Evolutionary conservation across 2,888 invertebrate genomes (phyloP), one percentile per base, ranked within the genome.

Genomic region (Watsonalla binaria): DNA sequence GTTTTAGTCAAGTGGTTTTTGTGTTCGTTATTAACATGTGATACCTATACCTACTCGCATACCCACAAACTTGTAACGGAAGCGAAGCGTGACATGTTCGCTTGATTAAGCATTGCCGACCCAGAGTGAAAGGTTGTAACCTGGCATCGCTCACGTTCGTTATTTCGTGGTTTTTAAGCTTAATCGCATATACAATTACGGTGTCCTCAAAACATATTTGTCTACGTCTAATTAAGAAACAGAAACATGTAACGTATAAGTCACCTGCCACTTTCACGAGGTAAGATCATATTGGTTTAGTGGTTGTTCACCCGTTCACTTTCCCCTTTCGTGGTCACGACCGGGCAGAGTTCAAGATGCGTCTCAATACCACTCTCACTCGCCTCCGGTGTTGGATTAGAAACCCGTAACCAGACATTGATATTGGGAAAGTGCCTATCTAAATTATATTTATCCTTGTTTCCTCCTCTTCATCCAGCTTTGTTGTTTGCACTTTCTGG

Each of bases 301-400:
- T 62, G 67, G 61, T 59, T 62, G 62, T 70, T 65, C 60, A 60
- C 60, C 67, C 55, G 69, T 71, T 76, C 76, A 80, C 80, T 81
- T 79, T 81, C 78, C 68, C 74, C 65, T 66, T 68, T 66, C 63
- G 54, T 71, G 72, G 67, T 75, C 82, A 80, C 78, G 78, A 74
- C 68, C 60, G 66, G 72, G 57, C 73, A 78, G 74, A 79, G 77
- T 80, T 78, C 78, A 76, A 56, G 58, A 62, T 62, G 58, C 60
- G 56, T 58, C 51, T 55, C 48, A 55, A 55, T 61, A 54, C 58
- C 63, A 60, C 68, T 67, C 68, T 74, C 69, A 58, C 63, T 62
- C 55, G 66, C 71, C 60, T 70, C 64, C 58, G 68, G 64, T 68
- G 53, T 70, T 68, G 54, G 59, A 58, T 56, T 55, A 56, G 60